These are phyloP conservation scores for Epinephelus moara DNA, from an alignment of 2,113 vertebrate species.

Conservation along the genomic window DNA sequence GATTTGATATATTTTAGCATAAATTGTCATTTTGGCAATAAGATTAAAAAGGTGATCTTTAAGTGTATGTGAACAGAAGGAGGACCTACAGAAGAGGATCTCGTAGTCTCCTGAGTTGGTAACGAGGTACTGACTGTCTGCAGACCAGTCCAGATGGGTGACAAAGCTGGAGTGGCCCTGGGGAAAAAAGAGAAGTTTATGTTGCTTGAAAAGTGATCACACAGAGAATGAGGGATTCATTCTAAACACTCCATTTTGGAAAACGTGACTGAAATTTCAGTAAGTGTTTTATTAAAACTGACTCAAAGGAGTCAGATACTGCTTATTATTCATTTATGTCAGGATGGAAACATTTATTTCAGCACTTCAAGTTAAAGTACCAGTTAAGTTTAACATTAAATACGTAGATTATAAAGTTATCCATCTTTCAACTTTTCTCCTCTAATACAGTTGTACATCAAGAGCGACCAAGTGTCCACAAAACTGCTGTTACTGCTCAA, in stretches of 20 bases:
- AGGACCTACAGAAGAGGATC: conserved; percentile 90
- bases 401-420: not conserved
- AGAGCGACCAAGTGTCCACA: not conserved
- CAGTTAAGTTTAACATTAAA: not conserved
- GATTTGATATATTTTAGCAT: not conserved
- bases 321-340: not conserved
- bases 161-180: conserved; percentile 95
- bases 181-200: not conserved
- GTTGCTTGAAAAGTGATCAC: not conserved
- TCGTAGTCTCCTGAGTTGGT: conserved; percentile 96
- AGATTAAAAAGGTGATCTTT: not conserved
- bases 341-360: not conserved
- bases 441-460: not conserved
- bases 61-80: not conserved
- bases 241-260: not conserved
- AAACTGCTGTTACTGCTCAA: not conserved
- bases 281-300: not conserved
- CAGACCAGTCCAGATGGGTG: conserved; percentile 92
- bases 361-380: not conserved
- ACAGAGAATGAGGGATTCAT: not conserved
- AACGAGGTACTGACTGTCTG: conserved; percentile 89
- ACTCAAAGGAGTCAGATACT: not conserved
- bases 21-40: not conserved
- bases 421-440: not conserved
- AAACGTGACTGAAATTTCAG: not conserved